Evolutionary conservation across 2,797 vertebrate species (phyloP).

Genomic region (Danio jaintianensis): DNA sequence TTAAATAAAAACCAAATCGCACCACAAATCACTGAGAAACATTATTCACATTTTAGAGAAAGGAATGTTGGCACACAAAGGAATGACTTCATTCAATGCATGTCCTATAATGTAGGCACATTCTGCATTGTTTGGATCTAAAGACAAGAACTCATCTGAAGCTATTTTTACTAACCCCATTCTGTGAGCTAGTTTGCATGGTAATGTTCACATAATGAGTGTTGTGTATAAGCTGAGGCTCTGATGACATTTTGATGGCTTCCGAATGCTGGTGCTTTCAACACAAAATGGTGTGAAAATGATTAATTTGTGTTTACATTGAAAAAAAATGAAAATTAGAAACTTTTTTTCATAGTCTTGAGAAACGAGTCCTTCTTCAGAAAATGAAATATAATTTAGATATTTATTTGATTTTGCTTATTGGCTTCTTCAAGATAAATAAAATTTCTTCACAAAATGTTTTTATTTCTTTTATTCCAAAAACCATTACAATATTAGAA

Average conservation of each 20-base stretch:
- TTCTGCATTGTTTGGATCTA: neutral
- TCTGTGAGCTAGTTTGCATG: conserved; percentile 27
- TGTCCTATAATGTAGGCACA: neutral
- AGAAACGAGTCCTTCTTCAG: neutral
- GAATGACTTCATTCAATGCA: neutral
- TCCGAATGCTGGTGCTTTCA: neutral
- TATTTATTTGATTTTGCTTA: too few species aligned
- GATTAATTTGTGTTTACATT: neutral
- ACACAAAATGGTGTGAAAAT: conserved; percentile 1
- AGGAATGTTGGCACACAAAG: neutral
- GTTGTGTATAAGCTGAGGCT: neutral
- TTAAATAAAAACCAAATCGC: neutral
- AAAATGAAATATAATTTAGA: neutral
- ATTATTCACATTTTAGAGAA: neutral
- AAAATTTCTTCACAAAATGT: too few species aligned
- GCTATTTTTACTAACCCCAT: conserved; percentile 26
- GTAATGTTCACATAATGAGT: conserved; percentile 29
- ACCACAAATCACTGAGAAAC: neutral
- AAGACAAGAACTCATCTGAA: conserved; percentile 6
- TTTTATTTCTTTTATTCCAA: too few species aligned
- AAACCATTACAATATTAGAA: too few species aligned
- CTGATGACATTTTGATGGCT: conserved; percentile 8
- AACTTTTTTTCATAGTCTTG: conserved; percentile 8
- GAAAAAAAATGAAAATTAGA: neutral
- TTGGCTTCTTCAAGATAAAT: too few species aligned